Percentiles rank a stretch among this genome's conserved stretches.
Conservation (phyloP, 2,888 invertebrate genomes). For the Habroteleia sp. region DNA sequence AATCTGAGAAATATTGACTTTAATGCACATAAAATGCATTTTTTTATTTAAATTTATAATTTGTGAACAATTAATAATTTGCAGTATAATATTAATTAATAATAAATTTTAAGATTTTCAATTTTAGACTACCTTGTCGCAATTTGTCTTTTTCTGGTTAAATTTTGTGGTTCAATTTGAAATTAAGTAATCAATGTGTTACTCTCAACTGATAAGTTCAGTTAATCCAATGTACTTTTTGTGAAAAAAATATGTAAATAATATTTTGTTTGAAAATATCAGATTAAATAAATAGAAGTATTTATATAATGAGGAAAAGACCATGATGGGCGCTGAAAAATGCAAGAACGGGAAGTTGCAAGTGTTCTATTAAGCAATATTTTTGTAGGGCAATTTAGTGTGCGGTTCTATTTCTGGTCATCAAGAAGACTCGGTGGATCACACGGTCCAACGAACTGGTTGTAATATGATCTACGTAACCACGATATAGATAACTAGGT, state of each 20-base stretch:
- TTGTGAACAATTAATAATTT: too few relatives aligned
- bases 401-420: slow-evolving; percentile 59
- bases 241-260: slow-evolving; percentile 1
- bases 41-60: too few relatives aligned
- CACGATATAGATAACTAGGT: slow-evolving; percentile 75
- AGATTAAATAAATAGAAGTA: too few relatives aligned
- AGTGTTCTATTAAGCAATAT: slow-evolving; percentile 44
- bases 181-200: slow-evolving; percentile 15
- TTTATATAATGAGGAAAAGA: slow-evolving; percentile 24
- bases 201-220: slow-evolving; percentile 2
- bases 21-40: too few relatives aligned
- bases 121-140: too few relatives aligned
- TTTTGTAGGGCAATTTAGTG: slow-evolving; percentile 57
- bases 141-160: too few relatives aligned
- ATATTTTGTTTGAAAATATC: too few relatives aligned
- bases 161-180: too few relatives aligned
- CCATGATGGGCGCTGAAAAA: slow-evolving; percentile 8
- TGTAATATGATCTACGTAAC: slow-evolving; percentile 74
- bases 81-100: too few relatives aligned
- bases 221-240: slow-evolving; percentile 8
- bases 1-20: too few relatives aligned
- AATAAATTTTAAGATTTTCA: too few relatives aligned
- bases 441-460: slow-evolving; percentile 67
- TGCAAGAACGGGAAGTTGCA: slow-evolving; percentile 29
- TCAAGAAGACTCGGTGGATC: slow-evolving; percentile 55